Conservation (phyloP, 2,888 invertebrate species). For the Cephus pulcher region DNA sequence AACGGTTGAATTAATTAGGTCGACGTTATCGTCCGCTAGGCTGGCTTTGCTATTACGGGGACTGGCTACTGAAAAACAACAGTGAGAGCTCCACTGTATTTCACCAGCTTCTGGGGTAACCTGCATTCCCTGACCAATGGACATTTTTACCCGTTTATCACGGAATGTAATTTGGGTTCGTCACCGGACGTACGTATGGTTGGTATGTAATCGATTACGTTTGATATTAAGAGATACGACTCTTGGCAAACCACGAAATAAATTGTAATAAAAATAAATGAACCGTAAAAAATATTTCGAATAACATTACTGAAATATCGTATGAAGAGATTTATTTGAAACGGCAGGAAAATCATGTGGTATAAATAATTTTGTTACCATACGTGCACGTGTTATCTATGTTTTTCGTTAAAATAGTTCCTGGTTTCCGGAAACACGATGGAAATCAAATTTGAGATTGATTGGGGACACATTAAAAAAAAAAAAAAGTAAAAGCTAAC, state of each 20-base stretch:
- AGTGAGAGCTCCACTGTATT: not conserved
- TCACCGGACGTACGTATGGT: conserved; percentile 6
- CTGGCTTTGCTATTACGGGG: conserved; percentile 15
- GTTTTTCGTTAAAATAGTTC: not conserved
- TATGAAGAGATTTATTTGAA: not conserved
- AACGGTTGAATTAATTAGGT: conserved; percentile 23
- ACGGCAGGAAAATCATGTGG: not conserved
- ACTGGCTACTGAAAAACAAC: conserved; percentile 6
- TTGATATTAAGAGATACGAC: not conserved
- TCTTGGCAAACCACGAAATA: not conserved
- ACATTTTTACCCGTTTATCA: conserved; percentile 47
- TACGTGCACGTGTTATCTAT: not conserved
- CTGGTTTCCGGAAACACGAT: not conserved
- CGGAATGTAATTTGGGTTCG: conserved; percentile 45
- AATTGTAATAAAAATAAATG: not conserved
- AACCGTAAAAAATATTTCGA: not conserved
- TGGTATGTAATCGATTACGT: not conserved
- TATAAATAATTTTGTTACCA: not conserved
- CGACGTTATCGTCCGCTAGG: conserved; percentile 16
- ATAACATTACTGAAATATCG: not conserved
- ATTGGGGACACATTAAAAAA: not conserved
- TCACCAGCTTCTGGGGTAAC: not conserved
- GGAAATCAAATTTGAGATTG: not conserved
- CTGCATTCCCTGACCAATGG: conserved; percentile 4
- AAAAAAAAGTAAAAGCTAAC: not conserved